Percentiles rank a stretch among this genome's conserved stretches.
phyloP scores from a whole-genome alignment of 2,797 vertebrate genomes.

The Atherinosoma microstoma region DNA sequence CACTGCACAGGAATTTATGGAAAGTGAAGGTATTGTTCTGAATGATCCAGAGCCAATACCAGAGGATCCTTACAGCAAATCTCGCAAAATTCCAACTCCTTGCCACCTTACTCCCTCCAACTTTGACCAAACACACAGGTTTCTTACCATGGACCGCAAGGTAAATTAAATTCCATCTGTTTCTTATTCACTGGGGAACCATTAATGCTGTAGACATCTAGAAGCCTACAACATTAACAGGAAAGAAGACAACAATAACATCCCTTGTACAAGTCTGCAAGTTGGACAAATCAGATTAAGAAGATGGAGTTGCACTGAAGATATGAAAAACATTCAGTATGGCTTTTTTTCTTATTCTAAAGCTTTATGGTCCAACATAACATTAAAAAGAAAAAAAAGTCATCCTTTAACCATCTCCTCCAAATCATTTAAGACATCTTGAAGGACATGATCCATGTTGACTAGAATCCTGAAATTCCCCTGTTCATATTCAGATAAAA shows the following conservation, averaged over 20 bases:
- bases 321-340: too few species aligned
- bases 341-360: too few species aligned
- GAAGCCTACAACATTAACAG: background rate
- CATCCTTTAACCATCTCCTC: too few species aligned
- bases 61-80: constrained; percentile 84
- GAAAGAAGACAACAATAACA: background rate
- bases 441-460: too few species aligned
- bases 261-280: background rate
- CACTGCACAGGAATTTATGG: constrained; percentile 88
- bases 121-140: constrained; percentile 85
- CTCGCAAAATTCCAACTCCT: constrained; percentile 57
- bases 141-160: constrained; percentile 90
- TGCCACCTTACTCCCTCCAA: constrained; percentile 75
- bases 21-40: constrained; percentile 91
- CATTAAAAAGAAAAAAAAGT: too few species aligned
- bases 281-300: too few species aligned
- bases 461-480: too few species aligned
- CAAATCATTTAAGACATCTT: too few species aligned
- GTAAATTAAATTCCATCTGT: constrained; percentile 71
- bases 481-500: too few species aligned
- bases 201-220: constrained; percentile 1
- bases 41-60: constrained; percentile 88
- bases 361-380: too few species aligned
- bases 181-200: background rate
- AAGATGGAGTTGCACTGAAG: too few species aligned